Evolutionary conservation across 2,113 vertebrate species (phyloP), one percentile per base, ranked within the genome.

Genomic region (Callospermophilus lateralis): DNA sequence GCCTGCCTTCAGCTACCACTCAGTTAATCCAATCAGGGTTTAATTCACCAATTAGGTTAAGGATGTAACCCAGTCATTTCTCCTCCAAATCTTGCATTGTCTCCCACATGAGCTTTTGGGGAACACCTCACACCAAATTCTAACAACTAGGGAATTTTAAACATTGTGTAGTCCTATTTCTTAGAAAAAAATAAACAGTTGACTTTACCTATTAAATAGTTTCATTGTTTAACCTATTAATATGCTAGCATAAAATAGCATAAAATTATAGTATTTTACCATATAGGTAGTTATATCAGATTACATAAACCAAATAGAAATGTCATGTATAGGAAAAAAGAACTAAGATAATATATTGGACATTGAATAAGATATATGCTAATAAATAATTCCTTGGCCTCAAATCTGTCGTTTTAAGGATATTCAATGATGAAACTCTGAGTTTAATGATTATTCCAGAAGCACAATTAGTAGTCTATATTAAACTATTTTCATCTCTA

Each of bases 181-280:
- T 83, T 58, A 83, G 68, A 70, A 92, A 94, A 94, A 90, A 61
- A 88, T 37, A 76, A 93, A 83, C 30, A 61, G 48, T n/a, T 87
- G 4, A 83, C 20, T 81, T 19, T 78, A 28, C 55, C 19, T 93
- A 39, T 79, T 58, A 76, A 16, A 63, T 87, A 79, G 34, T 51
- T 55, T 17, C 12, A 81, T n/a, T 87, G 55, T 77, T 70, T 78
- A 79, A 58, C 4, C 37, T 84, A 51, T 12, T n/a, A 89, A 92
- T 48, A 89, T 74, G 30, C 34, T 70, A 76, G 24, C 34, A 90
- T 68, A 80, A 93, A 93, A 92, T 89, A 76, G 15, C 34, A 90
- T 68, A 80, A 93, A 93, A 92, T 86, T 51, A 88, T 48, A 48
- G 7, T n/a, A 63, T 34, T 55, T 19, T 73, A 84, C 12, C 15